Conservation (phyloP, 2,797 vertebrate genomes). For the Glyptemys insculpta region DNA sequence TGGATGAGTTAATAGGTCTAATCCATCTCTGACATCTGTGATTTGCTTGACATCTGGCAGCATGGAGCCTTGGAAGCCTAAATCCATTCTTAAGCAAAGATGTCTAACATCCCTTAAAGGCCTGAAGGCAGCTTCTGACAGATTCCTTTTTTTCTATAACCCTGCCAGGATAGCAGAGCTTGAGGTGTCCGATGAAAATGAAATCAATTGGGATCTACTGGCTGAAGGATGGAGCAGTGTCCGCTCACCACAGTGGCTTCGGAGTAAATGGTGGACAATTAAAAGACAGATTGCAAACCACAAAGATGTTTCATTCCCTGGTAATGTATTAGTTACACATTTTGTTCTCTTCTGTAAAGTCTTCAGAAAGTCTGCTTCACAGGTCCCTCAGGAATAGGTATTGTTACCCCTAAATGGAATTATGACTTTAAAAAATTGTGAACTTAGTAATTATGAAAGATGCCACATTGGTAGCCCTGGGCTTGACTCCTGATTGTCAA, state of each 20-base stretch:
- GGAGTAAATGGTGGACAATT: constrained; percentile 99
- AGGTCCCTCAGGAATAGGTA: not conserved
- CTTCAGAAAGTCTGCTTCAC: not conserved
- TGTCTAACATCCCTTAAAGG: not conserved
- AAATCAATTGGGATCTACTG: constrained; percentile 96
- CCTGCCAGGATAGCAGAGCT: constrained; percentile 92
- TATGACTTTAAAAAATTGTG: not conserved
- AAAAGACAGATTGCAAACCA: constrained; percentile 99
- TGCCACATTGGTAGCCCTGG: not conserved
- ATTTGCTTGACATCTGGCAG: constrained; percentile 74
- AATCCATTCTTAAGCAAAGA: constrained; percentile 47
- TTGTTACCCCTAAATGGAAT: not conserved
- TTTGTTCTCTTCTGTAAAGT: constrained; percentile 11
- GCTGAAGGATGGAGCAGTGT: constrained; percentile 98
- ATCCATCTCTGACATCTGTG: constrained; percentile 68
- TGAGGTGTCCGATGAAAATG: constrained; percentile 94
- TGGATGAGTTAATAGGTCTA: constrained; percentile 56
- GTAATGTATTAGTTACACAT: constrained; percentile 78
- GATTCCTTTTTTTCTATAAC: constrained; percentile 56
- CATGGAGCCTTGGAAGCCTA: constrained; percentile 68
- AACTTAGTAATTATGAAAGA: not conserved
- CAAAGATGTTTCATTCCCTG: constrained; percentile 95
- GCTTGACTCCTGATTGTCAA: not conserved
- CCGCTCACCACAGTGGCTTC: constrained; percentile 97
- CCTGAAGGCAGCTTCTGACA: constrained; percentile 54